Evolutionary conservation across 2,888 invertebrate genomes (phyloP).

Genomic region (Campaea margaritaria): DNA sequence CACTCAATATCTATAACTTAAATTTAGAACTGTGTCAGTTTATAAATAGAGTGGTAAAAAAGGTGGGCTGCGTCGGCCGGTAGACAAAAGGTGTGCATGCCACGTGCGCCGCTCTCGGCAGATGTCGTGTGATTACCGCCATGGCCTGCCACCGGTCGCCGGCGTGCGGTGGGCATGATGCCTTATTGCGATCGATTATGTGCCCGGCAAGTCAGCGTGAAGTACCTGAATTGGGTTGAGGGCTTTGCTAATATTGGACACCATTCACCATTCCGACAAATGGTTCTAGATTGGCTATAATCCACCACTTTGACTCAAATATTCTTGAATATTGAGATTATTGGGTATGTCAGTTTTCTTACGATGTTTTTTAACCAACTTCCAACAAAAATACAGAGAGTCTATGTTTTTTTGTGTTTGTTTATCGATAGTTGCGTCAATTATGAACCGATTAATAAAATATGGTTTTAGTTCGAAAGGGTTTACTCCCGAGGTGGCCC

Average conservation of each 20-base stretch:
- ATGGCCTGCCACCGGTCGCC: conserved; percentile 24
- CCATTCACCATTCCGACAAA: too few relatives aligned
- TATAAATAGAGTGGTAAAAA: conserved; percentile 75
- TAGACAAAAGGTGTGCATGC: conserved; percentile 79
- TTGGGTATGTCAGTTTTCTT: too few relatives aligned
- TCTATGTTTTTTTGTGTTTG: too few relatives aligned
- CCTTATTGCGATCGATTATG: conserved; percentile 32
- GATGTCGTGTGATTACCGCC: conserved; percentile 57
- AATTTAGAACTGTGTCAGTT: conserved; percentile 65
- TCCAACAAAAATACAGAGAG: too few relatives aligned
- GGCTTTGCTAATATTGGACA: conserved; percentile 1
- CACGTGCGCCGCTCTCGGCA: conserved; percentile 68
- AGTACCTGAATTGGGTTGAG: conserved; percentile 18
- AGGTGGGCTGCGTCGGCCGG: conserved; percentile 58
- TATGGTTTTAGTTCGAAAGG: too few relatives aligned
- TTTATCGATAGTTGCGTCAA: too few relatives aligned
- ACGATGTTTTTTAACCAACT: too few relatives aligned
- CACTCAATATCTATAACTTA: conserved; percentile 2
- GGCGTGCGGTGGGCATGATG: conserved; percentile 22
- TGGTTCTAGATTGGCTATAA: too few relatives aligned
- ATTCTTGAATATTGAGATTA: too few relatives aligned
- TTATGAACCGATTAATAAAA: too few relatives aligned
- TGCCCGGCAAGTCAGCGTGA: conserved; percentile 34
- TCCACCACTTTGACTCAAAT: too few relatives aligned
- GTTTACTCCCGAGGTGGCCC: too few relatives aligned